Conservation (phyloP, 1,140 invertebrate species). For the Drosophila kanapiae region DNA sequence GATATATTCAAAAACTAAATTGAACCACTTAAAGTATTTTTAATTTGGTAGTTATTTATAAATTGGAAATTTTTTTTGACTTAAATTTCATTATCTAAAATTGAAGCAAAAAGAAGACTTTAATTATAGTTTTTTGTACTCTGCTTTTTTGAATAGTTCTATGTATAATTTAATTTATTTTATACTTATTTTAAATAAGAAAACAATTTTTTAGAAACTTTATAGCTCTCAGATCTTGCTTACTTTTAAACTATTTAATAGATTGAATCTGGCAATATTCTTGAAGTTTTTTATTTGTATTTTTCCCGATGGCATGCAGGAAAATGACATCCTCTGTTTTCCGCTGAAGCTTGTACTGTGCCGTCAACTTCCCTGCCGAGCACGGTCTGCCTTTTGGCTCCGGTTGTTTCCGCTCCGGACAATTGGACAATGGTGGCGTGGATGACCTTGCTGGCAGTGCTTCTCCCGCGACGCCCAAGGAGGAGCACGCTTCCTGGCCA, state of each 20-base stretch:
- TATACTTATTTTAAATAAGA: neutral
- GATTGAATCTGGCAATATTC: neutral
- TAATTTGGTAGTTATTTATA: no score
- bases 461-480: constrained; percentile 25
- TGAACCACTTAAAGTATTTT: no score
- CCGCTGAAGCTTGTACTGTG: constrained; percentile 12
- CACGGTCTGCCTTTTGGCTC: constrained; percentile 21
- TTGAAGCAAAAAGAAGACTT: no score
- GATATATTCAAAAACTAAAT: no score
- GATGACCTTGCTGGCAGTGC: constrained; percentile 55
- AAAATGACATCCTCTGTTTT: constrained; percentile 14
- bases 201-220: neutral
- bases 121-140: no score
- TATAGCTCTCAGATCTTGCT: no score
- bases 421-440: constrained; percentile 45
- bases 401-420: constrained; percentile 35
- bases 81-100: no score
- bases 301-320: neutral
- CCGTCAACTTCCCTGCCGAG: constrained; percentile 4
- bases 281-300: constrained; percentile 12
- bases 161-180: neutral
- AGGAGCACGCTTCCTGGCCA: constrained; percentile 50
- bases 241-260: neutral
- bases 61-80: no score
- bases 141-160: no score